phyloP scores from a whole-genome alignment of 2,797 vertebrate genomes.

The Chloroceryle inda region DNA sequence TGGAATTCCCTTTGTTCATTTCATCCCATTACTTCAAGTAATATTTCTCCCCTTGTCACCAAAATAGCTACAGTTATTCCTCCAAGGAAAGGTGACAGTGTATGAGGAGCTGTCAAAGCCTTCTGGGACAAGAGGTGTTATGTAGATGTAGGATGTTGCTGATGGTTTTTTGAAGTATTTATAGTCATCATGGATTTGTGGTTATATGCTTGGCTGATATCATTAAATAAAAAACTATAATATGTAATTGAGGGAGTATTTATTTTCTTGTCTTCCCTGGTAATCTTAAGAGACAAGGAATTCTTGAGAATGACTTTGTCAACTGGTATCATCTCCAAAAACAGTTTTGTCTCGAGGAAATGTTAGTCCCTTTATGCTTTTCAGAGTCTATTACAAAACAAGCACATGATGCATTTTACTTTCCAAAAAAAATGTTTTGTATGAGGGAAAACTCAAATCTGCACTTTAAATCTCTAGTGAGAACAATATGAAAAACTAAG shows the following conservation, averaged over 20 bases:
- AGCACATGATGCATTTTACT: background rate
- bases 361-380: background rate
- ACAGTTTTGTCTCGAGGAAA: background rate
- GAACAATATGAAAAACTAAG: background rate
- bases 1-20: background rate
- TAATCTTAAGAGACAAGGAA: background rate
- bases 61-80: background rate
- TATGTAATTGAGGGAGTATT: background rate
- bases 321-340: background rate
- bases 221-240: background rate
- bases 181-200: background rate
- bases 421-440: background rate
- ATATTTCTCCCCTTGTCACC: background rate
- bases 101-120: background rate
- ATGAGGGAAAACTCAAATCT: constrained; percentile 18
- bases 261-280: background rate
- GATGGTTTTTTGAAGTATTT: background rate
- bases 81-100: background rate
- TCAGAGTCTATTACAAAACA: background rate
- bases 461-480: constrained; percentile 19
- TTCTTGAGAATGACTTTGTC: background rate
- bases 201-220: background rate
- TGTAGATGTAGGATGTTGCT: background rate
- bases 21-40: background rate
- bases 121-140: background rate